These are phyloP conservation scores for Percopsis transmontana DNA, from an alignment of 2,113 vertebrate species.

Conservation along the genomic window DNA sequence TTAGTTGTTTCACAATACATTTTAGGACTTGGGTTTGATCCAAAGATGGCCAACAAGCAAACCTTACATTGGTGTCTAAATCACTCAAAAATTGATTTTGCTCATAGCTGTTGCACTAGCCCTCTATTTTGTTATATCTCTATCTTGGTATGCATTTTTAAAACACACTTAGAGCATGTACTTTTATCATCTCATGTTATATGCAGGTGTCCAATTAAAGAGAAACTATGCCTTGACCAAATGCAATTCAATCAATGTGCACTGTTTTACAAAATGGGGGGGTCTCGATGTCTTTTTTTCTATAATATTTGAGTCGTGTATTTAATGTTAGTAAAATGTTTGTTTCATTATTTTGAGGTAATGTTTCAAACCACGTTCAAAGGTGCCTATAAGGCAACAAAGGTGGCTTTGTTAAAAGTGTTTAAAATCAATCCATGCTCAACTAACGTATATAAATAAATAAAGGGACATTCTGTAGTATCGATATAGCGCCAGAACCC, in stretches of 20 bases:
- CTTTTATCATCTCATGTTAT: conserved; percentile 62
- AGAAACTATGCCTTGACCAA: conserved; percentile 47
- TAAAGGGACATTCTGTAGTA: too few species aligned
- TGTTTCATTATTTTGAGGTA: conserved; percentile 46
- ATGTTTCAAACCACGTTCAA: conserved; percentile 40
- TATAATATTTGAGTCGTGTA: conserved; percentile 47
- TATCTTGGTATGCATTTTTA: conserved; percentile 22
- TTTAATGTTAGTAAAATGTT: conserved; percentile 46
- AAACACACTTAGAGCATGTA: conserved; percentile 9
- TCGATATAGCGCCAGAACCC: too few species aligned
- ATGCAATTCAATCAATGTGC: conserved; percentile 47
- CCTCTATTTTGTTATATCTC: conserved; percentile 7
- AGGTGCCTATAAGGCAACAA: conserved; percentile 13
- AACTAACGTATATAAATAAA: too few species aligned
- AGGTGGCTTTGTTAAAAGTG: not conserved
- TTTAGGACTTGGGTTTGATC: not conserved
- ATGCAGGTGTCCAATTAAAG: conserved; percentile 34
- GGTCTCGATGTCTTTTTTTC: conserved; percentile 38
- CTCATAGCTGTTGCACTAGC: conserved; percentile 15
- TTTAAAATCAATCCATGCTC: not conserved
- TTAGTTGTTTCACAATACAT: conserved; percentile 2
- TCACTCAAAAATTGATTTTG: not conserved
- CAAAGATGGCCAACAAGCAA: not conserved
- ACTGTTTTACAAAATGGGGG: conserved; percentile 58
- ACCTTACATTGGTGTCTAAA: not conserved